phyloP scores from a whole-genome alignment of 2,797 vertebrate genomes.

The Petrocephalus schoutedeni region DNA sequence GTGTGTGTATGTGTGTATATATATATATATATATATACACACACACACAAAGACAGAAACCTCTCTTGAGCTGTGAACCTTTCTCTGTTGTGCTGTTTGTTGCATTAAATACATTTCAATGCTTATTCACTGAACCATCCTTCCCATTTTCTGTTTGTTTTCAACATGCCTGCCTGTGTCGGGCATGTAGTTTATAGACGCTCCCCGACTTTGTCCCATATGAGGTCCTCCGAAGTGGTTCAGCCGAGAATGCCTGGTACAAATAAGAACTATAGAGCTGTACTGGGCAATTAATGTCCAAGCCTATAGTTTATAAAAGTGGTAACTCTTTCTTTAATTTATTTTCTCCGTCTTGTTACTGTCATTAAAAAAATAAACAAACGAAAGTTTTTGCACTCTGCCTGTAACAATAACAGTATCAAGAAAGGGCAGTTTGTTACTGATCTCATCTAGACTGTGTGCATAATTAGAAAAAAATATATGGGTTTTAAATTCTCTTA shows the following conservation, averaged over 20 bases:
- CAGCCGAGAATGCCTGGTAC: slow-evolving; percentile 46
- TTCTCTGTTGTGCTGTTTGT: not conserved
- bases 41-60: not conserved
- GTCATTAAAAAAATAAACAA: not conserved
- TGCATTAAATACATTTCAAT: not conserved
- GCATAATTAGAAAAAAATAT: no score
- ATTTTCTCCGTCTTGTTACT: slow-evolving; percentile 33
- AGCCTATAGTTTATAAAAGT: slow-evolving; percentile 48
- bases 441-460: not conserved
- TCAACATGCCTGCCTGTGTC: slow-evolving; percentile 33
- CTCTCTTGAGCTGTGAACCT: not conserved
- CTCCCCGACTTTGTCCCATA: slow-evolving; percentile 47
- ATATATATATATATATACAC: not conserved
- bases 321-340: slow-evolving; percentile 42
- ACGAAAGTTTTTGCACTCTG: not conserved
- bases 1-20: not conserved
- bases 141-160: slow-evolving; percentile 39
- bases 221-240: slow-evolving; percentile 44
- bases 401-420: not conserved
- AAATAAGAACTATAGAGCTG: slow-evolving; percentile 48
- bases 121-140: not conserved
- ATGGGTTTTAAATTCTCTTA: no score
- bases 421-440: not conserved
- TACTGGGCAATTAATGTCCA: slow-evolving; percentile 42
- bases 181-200: slow-evolving; percentile 47